Conservation (phyloP, 2,113 vertebrate species). For the Lepus timidus region DNA sequence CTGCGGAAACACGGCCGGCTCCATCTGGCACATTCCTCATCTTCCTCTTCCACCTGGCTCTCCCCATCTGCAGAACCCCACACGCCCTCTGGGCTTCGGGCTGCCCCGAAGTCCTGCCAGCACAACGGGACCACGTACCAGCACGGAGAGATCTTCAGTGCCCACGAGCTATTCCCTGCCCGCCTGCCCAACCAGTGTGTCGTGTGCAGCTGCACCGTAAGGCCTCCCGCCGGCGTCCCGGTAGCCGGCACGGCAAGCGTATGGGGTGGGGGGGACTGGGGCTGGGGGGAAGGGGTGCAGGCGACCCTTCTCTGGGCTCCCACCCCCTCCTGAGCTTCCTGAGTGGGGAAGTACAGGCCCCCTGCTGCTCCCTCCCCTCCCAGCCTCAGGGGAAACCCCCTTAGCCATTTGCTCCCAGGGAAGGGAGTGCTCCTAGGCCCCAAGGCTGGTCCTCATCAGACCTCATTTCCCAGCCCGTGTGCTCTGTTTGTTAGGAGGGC, state of each 20-base stretch:
- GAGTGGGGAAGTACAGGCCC: no score
- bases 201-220: conserved; percentile 96
- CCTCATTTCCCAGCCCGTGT: conserved; percentile 2
- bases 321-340: not conserved
- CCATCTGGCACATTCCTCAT: not conserved
- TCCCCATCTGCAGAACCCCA: conserved; percentile 87
- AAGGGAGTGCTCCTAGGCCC: not conserved
- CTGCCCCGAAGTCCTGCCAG: conserved; percentile 90
- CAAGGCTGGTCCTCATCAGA: not conserved
- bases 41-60: conserved; percentile 23
- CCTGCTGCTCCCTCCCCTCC: no score
- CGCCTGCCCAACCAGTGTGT: conserved; percentile 94
- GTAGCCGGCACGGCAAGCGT: no score
- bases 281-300: not conserved
- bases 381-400: not conserved
- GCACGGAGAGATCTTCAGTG: conserved; percentile 94
- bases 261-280: no score
- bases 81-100: conserved; percentile 92
- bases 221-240: conserved; percentile 35
- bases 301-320: not conserved
- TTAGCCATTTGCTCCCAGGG: not conserved
- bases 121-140: conserved; percentile 94
- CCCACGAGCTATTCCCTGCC: conserved; percentile 92
- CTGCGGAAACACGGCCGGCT: not conserved
- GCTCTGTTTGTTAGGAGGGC: conserved; percentile 89